Evolutionary conservation across 2,888 invertebrate species (phyloP), one percentile per base, ranked within the genome.

Genomic region (Esperia sulphurella): DNA sequence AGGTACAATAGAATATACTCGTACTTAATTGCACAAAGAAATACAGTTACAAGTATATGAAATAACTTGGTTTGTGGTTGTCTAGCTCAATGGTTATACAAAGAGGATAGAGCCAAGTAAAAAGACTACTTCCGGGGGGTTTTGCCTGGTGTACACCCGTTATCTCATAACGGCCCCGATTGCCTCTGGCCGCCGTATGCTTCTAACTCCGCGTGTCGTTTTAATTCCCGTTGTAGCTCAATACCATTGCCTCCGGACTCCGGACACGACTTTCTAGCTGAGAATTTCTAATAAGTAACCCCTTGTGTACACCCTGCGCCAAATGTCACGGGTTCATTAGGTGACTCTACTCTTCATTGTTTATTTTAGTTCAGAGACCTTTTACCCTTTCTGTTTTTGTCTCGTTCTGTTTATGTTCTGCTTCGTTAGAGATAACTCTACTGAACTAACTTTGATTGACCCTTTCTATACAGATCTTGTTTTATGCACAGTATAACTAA

Each of bases 321-420:
- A 69, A 78, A 77, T 76, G 78, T 75, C 77, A 73, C 75, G 66
- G 78, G 78, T 81, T 82, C 80, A 80, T 83, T 81, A 82, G 75
- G 73, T 73, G 74, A 74, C 74, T 79, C 71, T 65, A 68, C 73
- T 73, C 71, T 74, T 72, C 68, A 70, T 74, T 78, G 79, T 82
- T 81, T 78, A 75, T 76, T 83, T 75, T 76, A 75, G 72, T 76
- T 78, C 59, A 52, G 65, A 63, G 57, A 64, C 66, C 70, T 71
- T 71, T 68, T 65, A 65, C 73, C 71, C 67, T 65, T 59, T 63
- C 61, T 61, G 61, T 65, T 75, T 73, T 66, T 71, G 66, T 68
- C 61, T 66, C 68, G 50, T 72, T 71, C 58, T 64, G 61, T 74
- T 75, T 72, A 61, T 66, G 55, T 71, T 65, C 61, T 61, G 65